Evolutionary conservation across 1,140 invertebrate genomes (phyloP).

Genomic region (Anadara kagoshimensis): DNA sequence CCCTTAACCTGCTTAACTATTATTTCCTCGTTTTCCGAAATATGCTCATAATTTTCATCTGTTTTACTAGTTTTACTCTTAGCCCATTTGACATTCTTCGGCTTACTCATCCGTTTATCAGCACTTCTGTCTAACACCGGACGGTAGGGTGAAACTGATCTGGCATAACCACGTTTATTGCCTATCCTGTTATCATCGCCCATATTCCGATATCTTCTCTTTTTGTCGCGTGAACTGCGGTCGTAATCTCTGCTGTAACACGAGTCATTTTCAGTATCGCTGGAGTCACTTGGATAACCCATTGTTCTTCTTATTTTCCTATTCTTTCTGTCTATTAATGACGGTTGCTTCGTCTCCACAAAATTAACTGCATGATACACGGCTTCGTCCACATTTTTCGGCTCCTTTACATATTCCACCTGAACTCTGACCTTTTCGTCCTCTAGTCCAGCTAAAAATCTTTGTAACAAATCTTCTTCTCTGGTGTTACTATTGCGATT

Average conservation of each 20-base stretch:
- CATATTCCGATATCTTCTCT: background rate
- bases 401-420: slow-evolving; percentile 24
- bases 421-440: slow-evolving; percentile 20
- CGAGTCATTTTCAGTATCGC: background rate
- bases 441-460: slow-evolving; percentile 13
- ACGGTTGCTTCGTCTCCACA: slow-evolving; percentile 20
- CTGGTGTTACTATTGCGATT: slow-evolving; percentile 28
- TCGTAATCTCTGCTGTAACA: background rate
- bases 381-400: slow-evolving; percentile 21
- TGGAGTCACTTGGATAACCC: background rate
- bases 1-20: too few relatives aligned
- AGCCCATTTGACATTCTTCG: too few relatives aligned
- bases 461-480: slow-evolving; percentile 25
- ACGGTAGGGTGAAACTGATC: too few relatives aligned
- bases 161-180: too few relatives aligned
- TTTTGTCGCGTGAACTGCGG: background rate
- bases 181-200: too few relatives aligned
- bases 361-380: slow-evolving; percentile 13
- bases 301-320: background rate
- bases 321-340: too few relatives aligned
- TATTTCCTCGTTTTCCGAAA: too few relatives aligned
- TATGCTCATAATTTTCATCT: too few relatives aligned
- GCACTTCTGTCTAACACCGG: too few relatives aligned
- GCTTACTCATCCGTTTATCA: too few relatives aligned
- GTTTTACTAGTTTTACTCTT: too few relatives aligned